phyloP scores from a whole-genome alignment of 2,888 invertebrate genomes.

The Nomada flava region DNA sequence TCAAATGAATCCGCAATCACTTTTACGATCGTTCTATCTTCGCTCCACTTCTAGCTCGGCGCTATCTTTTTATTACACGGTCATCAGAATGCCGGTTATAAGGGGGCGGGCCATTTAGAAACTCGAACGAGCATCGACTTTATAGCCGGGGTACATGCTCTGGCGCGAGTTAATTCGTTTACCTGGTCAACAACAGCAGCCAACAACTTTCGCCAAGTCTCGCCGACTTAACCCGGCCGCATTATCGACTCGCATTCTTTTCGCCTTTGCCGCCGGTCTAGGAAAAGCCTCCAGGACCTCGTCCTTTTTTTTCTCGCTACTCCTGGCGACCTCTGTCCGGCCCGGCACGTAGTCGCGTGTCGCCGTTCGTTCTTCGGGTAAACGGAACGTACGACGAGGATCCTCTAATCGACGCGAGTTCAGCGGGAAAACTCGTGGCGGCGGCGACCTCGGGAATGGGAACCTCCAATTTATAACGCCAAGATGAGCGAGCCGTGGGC shows the following conservation, averaged over 20 bases:
- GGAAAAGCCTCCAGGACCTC: conserved; percentile 34
- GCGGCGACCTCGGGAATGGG: conserved; percentile 56
- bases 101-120: background rate
- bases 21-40: background rate
- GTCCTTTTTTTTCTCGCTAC: conserved; percentile 48
- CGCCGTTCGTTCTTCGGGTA: conserved; percentile 49
- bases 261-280: conserved; percentile 29
- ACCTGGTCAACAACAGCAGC: conserved; percentile 19
- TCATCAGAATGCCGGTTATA: background rate
- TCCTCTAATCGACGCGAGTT: conserved; percentile 50
- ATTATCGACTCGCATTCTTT: conserved; percentile 59
- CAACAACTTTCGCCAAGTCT: conserved; percentile 33
- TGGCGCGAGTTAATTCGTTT: conserved; percentile 16
- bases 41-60: background rate
- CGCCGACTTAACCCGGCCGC: conserved; percentile 23
- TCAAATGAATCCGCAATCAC: background rate
- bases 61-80: background rate
- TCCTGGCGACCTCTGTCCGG: conserved; percentile 67
- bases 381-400: conserved; percentile 23
- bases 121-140: background rate
- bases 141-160: background rate
- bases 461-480: conserved; percentile 77
- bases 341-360: conserved; percentile 26
- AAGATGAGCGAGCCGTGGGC: conserved; percentile 53
- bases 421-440: conserved; percentile 13